Base-by-base conservation (phyloP, 2,888 invertebrate species). In the Vesta saturnalis region DNA sequence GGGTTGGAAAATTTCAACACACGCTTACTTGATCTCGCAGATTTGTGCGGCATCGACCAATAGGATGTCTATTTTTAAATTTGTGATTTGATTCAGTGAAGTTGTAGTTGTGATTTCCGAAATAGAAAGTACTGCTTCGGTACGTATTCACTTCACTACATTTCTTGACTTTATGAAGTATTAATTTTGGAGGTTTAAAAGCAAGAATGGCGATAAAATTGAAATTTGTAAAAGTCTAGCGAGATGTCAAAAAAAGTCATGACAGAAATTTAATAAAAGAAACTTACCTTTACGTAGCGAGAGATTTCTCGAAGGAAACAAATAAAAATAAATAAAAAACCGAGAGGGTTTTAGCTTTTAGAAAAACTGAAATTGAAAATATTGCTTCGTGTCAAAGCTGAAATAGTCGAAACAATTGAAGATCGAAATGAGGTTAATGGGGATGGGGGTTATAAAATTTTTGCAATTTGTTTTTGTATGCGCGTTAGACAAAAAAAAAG, bases 1-100 rank as follows among this genome's bases (percentile, higher is more conserved):
- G 61, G 55, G 65, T 46, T 56, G 68, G 59, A 62, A 71, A 64
- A 60, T 65, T 57, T 56, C 62, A 56, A 62, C 72, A 65, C 70
- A 72, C 70, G 60, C 66, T 61, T 58, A 55, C 60, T 65, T 70
- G 65, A 59, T 64, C 64, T 69, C 65, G 69, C 60, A 64, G 57
- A 43, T 19, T 61, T 68, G 64, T 64, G 67, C 63, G 60, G 55
- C 55, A 23, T 60, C 55, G 60, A 60, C 58, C 30, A 35, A 39
- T 22, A 35, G 56, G 56, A 57, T 60, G n/a, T 43, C 61, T 56
- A 61, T 49, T 56, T 67, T 61, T 61, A 43, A 61, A 61, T 22
- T n/a, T 60, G 66, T 67, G 66, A 58, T 58, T 58, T 35, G 39
- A 58, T 39, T 58, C 10, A 8, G 58, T 58, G 39, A 16, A 19